A percentile compares a stretch with the other conserved stretches of the same genome.
These are phyloP conservation scores for Lophura nycthemera DNA, from an alignment of 2,113 vertebrate species.

Conservation along the genomic window DNA sequence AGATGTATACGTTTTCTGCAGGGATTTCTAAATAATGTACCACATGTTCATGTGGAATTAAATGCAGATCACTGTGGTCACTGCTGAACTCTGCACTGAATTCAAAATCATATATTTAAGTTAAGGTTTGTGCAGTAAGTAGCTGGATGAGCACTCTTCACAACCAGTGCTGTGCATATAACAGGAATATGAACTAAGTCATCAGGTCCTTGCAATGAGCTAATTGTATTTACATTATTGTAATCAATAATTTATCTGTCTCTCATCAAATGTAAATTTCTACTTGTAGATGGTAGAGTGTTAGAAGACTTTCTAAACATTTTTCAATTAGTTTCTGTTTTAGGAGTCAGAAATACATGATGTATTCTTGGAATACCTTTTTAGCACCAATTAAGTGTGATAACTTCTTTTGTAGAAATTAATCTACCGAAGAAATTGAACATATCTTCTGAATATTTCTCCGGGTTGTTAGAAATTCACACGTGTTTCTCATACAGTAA, in stretches of 20 bases:
- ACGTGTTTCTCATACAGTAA: not conserved
- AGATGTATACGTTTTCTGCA: not conserved
- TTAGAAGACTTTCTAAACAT: not conserved
- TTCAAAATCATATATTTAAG: not conserved
- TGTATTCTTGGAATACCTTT: not conserved
- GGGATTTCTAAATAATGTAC: not conserved
- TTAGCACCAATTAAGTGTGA: not conserved
- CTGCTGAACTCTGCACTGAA: not conserved
- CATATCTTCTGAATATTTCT: not conserved
- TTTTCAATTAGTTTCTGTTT: not conserved
- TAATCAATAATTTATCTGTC: not conserved
- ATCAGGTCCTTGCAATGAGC: not conserved
- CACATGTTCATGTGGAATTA: not conserved
- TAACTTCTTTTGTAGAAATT: not conserved
- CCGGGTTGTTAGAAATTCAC: not conserved
- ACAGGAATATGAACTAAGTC: not conserved
- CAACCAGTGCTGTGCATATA: rapidly evolving
- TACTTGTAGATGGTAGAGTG: not conserved
- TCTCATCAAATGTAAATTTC: rapidly evolving
- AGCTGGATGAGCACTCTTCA: not conserved
- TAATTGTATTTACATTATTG: not conserved
- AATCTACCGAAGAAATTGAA: not conserved
- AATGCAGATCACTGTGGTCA: rapidly evolving
- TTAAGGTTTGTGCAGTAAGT: not conserved
- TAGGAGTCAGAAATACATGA: not conserved